phyloP scores from a whole-genome alignment of 2,113 vertebrate genomes.

The Laticauda laticaudata region DNA sequence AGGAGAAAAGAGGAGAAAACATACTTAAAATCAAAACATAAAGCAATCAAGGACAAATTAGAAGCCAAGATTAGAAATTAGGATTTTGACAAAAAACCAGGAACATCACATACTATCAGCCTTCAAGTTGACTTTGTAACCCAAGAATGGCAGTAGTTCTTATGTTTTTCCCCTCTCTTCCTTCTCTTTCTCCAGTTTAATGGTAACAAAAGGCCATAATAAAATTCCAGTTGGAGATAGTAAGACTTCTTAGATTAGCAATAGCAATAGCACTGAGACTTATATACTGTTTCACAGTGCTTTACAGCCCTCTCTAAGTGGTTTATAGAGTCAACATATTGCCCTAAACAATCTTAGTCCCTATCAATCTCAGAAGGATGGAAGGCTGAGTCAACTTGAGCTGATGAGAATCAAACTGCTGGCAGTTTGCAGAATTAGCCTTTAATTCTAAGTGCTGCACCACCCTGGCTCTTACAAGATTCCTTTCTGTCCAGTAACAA shows the following conservation, averaged over 20 bases:
- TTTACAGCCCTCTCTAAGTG: too few relatives aligned
- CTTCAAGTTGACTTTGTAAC: not conserved
- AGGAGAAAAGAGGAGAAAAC: not conserved
- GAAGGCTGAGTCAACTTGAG: too few relatives aligned
- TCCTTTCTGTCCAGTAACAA: not conserved
- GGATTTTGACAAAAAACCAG: not conserved
- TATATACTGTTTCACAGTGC: too few relatives aligned
- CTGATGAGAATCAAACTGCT: too few relatives aligned
- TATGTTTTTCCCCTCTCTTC: not conserved
- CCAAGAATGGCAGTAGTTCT: not conserved
- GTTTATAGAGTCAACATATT: too few relatives aligned
- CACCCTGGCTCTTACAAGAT: not conserved
- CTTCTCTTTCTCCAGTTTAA: not conserved
- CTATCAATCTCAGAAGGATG: too few relatives aligned
- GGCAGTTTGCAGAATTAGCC: too few relatives aligned
- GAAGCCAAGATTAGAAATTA: not conserved
- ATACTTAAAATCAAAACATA: not conserved
- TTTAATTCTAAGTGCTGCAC: too few relatives aligned
- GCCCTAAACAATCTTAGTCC: too few relatives aligned
- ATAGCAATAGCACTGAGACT: too few relatives aligned
- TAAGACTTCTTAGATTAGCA: not conserved
- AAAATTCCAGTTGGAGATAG: not conserved
- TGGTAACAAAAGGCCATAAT: not conserved
- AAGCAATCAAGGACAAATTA: not conserved
- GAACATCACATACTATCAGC: not conserved